Conservation (phyloP, 2,113 vertebrate genomes). For the Lates calcarifer region DNA sequence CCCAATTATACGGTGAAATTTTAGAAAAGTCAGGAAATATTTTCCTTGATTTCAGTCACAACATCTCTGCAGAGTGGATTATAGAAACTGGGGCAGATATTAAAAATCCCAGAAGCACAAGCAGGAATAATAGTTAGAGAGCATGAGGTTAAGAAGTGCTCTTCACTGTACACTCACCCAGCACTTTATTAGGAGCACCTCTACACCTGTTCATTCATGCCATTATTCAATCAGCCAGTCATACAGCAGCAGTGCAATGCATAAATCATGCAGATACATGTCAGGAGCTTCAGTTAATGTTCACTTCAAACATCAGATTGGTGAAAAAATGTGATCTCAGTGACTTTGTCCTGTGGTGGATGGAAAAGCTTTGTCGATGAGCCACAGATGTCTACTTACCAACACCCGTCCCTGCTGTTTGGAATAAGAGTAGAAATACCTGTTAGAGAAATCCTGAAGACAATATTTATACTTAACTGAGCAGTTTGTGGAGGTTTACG, state of each 20-base stretch:
- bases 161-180: constrained; percentile 35
- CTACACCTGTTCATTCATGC: too few relatives aligned
- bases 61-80: not conserved
- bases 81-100: not conserved
- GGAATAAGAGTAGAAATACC: constrained; percentile 37
- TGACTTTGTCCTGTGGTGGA: too few relatives aligned
- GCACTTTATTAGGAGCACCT: not conserved
- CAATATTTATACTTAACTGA: not conserved
- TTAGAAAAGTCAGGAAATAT: not conserved
- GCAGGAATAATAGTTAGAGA: not conserved
- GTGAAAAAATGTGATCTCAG: too few relatives aligned
- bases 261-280: too few relatives aligned
- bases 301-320: not conserved
- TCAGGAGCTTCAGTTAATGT: too few relatives aligned
- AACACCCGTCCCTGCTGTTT: constrained; percentile 53
- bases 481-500: constrained; percentile 11
- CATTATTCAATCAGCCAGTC: too few relatives aligned
- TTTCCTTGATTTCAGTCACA: not conserved
- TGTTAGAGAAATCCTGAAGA: constrained; percentile 4
- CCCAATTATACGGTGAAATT: constrained; percentile 1
- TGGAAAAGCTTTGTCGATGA: not conserved
- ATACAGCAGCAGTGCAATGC: too few relatives aligned
- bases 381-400: constrained; percentile 32
- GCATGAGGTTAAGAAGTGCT: not conserved
- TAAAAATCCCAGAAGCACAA: not conserved